These are phyloP conservation scores for Zaprionus obscuricornis DNA, from an alignment of 2,888 invertebrate species.

Conservation along the genomic window DNA sequence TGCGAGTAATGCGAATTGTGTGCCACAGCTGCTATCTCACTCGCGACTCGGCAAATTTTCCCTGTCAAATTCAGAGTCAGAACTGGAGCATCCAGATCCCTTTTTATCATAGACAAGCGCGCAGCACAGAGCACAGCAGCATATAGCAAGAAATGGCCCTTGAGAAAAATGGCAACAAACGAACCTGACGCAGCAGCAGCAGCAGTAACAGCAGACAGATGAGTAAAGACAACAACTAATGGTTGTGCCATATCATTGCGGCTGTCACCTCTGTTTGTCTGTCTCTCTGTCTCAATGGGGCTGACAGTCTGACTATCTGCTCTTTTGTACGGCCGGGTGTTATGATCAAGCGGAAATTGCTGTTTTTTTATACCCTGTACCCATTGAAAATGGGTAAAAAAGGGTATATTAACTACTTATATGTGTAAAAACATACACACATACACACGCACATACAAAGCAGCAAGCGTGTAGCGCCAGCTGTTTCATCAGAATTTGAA, in stretches of 20 bases:
- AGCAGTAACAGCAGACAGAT: not conserved
- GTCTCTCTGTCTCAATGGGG: not conserved
- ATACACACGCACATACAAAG: too few relatives aligned
- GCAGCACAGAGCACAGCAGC: slow-evolving; percentile 8
- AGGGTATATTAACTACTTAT: too few relatives aligned
- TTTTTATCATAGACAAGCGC: slow-evolving; percentile 36
- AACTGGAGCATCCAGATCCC: too few relatives aligned
- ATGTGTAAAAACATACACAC: too few relatives aligned
- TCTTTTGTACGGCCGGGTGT: slow-evolving; percentile 13
- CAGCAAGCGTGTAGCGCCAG: too few relatives aligned
- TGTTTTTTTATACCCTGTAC: slow-evolving; percentile 33
- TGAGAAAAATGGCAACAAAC: slow-evolving; percentile 28
- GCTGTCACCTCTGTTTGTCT: not conserved
- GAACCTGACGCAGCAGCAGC: not conserved
- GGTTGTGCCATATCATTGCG: slow-evolving; percentile 27
- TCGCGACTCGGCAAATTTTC: slow-evolving; percentile 6
- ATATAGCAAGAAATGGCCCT: slow-evolving; percentile 28
- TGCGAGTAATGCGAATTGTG: slow-evolving; percentile 37
- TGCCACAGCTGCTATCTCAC: slow-evolving; percentile 6
- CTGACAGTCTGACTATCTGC: not conserved
- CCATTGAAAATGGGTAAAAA: too few relatives aligned
- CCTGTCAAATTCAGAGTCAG: slow-evolving; percentile 1
- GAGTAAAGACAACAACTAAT: slow-evolving; percentile 18
- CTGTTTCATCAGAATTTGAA: too few relatives aligned
- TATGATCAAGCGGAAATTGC: slow-evolving; percentile 65